A percentile compares a stretch with the other conserved stretches of the same genome.
Conservation (phyloP, 1,140 invertebrate species). For the Bombus sylvicola region DNA sequence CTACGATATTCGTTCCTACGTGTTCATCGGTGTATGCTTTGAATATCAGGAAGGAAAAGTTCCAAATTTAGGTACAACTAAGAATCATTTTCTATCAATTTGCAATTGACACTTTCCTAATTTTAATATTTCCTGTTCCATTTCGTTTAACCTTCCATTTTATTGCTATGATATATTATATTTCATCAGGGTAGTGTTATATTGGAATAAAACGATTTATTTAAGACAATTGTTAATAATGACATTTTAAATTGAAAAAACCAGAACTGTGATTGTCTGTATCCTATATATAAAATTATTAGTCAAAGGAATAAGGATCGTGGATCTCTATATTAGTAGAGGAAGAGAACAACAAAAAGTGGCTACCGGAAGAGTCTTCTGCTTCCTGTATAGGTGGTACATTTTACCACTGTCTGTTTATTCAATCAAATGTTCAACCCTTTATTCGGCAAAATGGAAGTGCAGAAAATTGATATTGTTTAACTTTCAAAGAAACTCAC, state of each 20-base stretch:
- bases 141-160: not conserved
- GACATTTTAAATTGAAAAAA: not conserved
- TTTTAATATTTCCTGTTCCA: not conserved
- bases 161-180: not conserved
- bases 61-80: not conserved
- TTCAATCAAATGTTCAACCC: not conserved
- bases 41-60: not conserved
- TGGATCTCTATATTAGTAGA: not conserved
- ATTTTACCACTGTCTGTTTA: not conserved
- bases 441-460: not conserved
- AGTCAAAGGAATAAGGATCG: not conserved
- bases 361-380: not conserved
- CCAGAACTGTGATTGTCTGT: conserved; percentile 42
- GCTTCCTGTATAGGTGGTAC: not conserved
- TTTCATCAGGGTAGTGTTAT: not conserved
- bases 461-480: too few relatives aligned
- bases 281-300: not conserved
- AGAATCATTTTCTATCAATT: not conserved
- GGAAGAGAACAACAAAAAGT: not conserved
- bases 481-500: too few relatives aligned
- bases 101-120: not conserved
- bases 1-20: conserved; percentile 34
- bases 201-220: not conserved
- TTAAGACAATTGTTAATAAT: not conserved
- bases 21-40: not conserved